Evolutionary conservation across 2,113 vertebrate genomes (phyloP), one percentile per base, ranked within the genome.

Genomic region (Charina bottae): DNA sequence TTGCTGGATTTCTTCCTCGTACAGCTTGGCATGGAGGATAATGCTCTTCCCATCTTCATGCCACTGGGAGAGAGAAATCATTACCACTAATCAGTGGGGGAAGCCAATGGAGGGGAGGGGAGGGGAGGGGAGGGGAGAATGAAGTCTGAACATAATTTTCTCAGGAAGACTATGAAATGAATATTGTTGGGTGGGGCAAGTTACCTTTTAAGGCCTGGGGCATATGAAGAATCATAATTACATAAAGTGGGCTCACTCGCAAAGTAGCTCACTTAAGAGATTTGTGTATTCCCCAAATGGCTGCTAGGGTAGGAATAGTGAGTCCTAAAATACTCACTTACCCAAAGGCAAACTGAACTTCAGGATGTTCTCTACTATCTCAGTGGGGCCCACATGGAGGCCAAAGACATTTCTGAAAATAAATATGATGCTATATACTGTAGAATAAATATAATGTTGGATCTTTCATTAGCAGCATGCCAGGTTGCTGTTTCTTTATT

Each of bases 1-100:
- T 58, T 64, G 87, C 33, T 42, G 15, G 37, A 90, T 78, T 85
- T 96, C 95, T 15, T 96, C 94, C 13, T 95, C 49, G 0, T 94
- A 96, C 24, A 94, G 68, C 53, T 92, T 2, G 0, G 54, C 0
- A 0, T 56, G 88, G 46, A 96, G 11, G 3, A 92, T 28, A 26
- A 94, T 26, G 13, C 55, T 21, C 72, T 0, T 85, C 33, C 96
- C 91, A 0, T 95, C 64, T 68, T 95, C 1, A 0, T 94, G 93
- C 94, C 95, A 95, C 95, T 96, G 93, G 0, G 0, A 56, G 0
- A 26, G 37, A 92, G 11, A 17, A 0, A 0, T 12, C 28, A 58
- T 5, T 10, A 33, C 12, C 10, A 2, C 59, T 42, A 58, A 19
- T 10, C 1, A 23, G 24, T 19, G 6, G 5, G 33, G 9, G 54